A percentile compares a stretch with the other conserved stretches of the same genome.
phyloP scores from a whole-genome alignment of 2,113 vertebrate genomes.

The Hylia prasina region DNA sequence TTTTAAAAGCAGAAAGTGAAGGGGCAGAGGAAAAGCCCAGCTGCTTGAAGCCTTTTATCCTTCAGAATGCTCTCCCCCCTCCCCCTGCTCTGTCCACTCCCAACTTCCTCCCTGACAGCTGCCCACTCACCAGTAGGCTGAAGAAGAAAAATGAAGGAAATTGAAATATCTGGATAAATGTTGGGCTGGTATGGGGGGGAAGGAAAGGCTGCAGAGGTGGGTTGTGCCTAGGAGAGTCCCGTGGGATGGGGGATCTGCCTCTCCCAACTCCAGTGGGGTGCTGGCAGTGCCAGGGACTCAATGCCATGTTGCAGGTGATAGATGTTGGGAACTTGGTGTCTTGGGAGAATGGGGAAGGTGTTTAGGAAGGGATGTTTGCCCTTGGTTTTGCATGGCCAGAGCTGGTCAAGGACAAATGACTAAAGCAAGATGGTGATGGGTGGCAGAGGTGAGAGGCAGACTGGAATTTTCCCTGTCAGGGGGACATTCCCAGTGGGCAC shows the following conservation, averaged over 20 bases:
- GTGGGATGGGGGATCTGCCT: not conserved
- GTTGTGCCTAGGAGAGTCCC: not conserved
- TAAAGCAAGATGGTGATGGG: not conserved
- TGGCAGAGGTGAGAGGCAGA: not conserved
- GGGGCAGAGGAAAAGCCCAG: not conserved
- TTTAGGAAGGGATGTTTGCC: not conserved
- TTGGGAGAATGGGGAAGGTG: not conserved
- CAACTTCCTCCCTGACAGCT: not conserved
- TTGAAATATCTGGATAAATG: not conserved
- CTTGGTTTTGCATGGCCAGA: not conserved
- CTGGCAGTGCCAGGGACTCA: not conserved
- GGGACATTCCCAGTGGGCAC: not conserved
- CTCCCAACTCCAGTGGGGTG: not conserved
- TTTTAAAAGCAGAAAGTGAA: not conserved
- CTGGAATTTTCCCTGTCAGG: not conserved
- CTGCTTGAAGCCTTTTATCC: not conserved
- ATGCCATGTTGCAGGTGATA: rapidly evolving
- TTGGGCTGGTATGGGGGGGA: rapidly evolving
- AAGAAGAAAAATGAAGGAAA: not conserved
- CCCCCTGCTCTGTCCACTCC: not conserved
- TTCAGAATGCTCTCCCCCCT: not conserved
- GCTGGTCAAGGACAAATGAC: not conserved
- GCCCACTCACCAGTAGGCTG: not conserved
- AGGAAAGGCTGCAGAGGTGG: not conserved
- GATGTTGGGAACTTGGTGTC: rapidly evolving